Evolutionary conservation across 2,888 invertebrate species (phyloP), one percentile per base, ranked within the genome.

Genomic region (Limnephilus lunatus): DNA sequence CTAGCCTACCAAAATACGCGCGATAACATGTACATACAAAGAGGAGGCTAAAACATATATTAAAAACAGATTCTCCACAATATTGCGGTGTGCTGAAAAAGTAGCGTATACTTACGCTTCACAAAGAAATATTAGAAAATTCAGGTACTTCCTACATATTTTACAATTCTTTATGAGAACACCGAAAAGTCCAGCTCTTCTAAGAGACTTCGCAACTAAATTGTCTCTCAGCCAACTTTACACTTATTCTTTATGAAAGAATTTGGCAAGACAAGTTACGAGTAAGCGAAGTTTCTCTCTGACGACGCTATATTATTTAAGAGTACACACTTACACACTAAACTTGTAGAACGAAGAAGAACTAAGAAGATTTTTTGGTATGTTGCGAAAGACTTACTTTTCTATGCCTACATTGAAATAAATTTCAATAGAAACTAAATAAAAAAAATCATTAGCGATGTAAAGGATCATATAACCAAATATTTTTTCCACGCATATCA

Each of bases 171-270:
- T 68, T 68, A 68, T 25, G 68, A n/a, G 68, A 9, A 68, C 25
- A 68, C 68, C 25, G n/a, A 68, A 68, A 68, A 68, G 68, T 68
- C 68, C 68, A 68, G 25, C 68, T 83, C 32, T 11, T 39, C 4
- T 32, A 35, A 83, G 35, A 83, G 83, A 83, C 83, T 83, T 83
- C 83, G 35, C 83, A 83, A 83, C 83, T 83, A 83, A 83, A 83
- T 83, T 83, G 83, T 83, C 83, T 32, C 25, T 2, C 83, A 32
- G 83, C 83, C 83, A 83, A 83, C 83, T 83, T 83, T 32, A 32
- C 83, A 83, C 83, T 83, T 83, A 83, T 83, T 83, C 83, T 83
- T 83, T 35, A 83, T 35, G 35, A 35, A 83, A 83, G 83, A 83
- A 83, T 83, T 83, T 83, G 83, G 83, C 83, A 39, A 32, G 83